Conservation (phyloP, 2,888 invertebrate genomes). For the Melinopterus prodromus region DNA sequence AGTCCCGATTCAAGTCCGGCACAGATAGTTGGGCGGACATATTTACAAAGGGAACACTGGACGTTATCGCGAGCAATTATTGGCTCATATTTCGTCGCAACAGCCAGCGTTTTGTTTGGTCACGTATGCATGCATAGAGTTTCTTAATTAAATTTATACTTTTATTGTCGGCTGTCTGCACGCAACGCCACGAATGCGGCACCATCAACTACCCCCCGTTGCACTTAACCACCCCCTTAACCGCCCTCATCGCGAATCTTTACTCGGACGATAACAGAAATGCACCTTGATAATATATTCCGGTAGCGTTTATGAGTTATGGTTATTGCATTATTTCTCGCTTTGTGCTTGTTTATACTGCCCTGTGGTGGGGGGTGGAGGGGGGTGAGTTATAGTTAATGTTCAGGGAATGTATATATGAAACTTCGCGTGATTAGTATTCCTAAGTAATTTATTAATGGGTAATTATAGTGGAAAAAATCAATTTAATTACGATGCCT, state of each 20-base stretch:
- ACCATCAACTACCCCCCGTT: background rate
- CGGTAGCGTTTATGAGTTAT: background rate
- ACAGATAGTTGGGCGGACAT: background rate
- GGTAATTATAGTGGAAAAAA: background rate
- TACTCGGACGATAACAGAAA: background rate
- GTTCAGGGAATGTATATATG: background rate
- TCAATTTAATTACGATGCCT: background rate
- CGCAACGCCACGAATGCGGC: background rate
- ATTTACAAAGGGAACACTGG: background rate
- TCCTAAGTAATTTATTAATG: background rate
- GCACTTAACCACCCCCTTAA: background rate
- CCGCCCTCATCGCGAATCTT: background rate
- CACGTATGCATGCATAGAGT: conserved; percentile 4
- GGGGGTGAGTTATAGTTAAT: background rate
- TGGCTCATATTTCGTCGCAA: background rate
- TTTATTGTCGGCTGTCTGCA: background rate
- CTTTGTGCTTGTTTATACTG: conserved; percentile 4
- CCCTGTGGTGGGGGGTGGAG: background rate
- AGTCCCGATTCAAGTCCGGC: background rate
- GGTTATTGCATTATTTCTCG: conserved; percentile 4
- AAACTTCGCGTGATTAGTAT: background rate
- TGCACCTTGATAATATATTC: conserved; percentile 4
- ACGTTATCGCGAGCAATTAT: background rate
- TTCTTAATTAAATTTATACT: conserved; percentile 4
- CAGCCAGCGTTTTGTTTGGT: background rate